These are phyloP conservation scores for Aethes cnicana DNA, from an alignment of 2,888 invertebrate genomes.

Conservation along the genomic window DNA sequence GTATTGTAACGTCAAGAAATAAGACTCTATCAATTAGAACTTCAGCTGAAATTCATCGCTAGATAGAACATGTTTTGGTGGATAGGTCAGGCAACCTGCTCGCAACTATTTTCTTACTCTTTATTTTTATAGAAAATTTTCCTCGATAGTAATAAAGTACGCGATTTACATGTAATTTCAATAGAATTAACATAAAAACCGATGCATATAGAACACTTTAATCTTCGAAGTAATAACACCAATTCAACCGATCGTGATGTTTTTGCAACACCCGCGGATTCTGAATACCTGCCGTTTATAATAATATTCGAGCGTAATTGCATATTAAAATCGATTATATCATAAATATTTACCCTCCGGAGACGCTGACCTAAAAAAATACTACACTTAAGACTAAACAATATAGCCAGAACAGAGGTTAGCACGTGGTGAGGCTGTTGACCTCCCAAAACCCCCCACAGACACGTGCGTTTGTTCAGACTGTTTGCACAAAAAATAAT, in stretches of 20 bases:
- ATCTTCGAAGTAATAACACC: not conserved
- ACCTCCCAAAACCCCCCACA: conserved; percentile 56
- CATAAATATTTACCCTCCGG: conserved; percentile 19
- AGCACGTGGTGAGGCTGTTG: conserved; percentile 62
- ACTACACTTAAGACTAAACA: conserved; percentile 27
- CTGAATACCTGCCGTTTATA: not conserved
- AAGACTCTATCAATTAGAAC: too few relatives aligned
- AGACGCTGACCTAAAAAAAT: conserved; percentile 21
- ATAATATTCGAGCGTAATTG: not conserved
- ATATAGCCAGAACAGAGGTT: conserved; percentile 39
- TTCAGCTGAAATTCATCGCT: too few relatives aligned
- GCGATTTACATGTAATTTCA: too few relatives aligned
- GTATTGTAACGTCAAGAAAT: too few relatives aligned
- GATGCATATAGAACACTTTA: not conserved
- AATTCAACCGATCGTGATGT: not conserved
- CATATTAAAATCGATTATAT: conserved; percentile 12
- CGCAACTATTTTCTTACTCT: too few relatives aligned
- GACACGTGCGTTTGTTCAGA: conserved; percentile 50
- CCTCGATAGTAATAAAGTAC: too few relatives aligned
- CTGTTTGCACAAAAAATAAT: conserved; percentile 50
- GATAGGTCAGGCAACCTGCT: too few relatives aligned
- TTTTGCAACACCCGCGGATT: not conserved
- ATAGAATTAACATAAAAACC: not conserved
- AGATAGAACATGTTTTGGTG: too few relatives aligned
- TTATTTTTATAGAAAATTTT: too few relatives aligned